phyloP scores from a whole-genome alignment of 23 tunicate species.

The Halocynthia aurantium region DNA sequence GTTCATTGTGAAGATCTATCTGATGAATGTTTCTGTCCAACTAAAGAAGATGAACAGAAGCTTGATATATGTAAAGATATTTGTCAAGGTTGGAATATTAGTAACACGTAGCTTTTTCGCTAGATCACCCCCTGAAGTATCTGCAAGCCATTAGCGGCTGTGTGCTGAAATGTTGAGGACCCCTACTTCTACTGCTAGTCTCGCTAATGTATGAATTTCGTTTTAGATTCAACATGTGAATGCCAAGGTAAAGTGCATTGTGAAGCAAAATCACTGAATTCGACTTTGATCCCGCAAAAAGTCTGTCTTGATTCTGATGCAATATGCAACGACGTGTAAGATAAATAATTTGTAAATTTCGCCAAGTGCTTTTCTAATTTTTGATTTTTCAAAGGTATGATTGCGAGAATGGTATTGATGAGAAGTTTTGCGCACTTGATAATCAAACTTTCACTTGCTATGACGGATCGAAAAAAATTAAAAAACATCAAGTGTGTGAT shows the following conservation, averaged over 20 bases:
- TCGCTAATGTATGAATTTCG: no score
- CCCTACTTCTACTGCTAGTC: no score
- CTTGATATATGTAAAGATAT: conserved; percentile 41
- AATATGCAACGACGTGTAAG: conserved; percentile 11
- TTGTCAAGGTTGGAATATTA: conserved; percentile 40
- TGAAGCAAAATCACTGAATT: no score
- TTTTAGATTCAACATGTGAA: no score
- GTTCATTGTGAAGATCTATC: conserved; percentile 61
- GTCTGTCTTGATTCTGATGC: neutral
- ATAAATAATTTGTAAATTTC: no score
- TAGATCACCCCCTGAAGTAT: neutral
- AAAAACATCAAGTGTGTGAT: neutral
- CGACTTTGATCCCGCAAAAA: neutral
- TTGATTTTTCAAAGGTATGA: neutral
- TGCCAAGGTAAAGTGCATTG: no score
- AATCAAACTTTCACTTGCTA: conserved; percentile 7
- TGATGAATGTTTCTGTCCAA: conserved; percentile 60
- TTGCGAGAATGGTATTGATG: neutral
- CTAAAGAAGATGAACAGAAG: neutral
- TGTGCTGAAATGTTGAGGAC: conserved; percentile 26
- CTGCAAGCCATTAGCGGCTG: conserved; percentile 20
- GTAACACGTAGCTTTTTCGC: neutral
- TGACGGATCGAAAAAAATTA: neutral
- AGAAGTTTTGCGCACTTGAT: neutral
- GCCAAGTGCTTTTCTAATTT: no score